Conservation (phyloP, 2,113 vertebrate species). For the Toxostoma redivivum region DNA sequence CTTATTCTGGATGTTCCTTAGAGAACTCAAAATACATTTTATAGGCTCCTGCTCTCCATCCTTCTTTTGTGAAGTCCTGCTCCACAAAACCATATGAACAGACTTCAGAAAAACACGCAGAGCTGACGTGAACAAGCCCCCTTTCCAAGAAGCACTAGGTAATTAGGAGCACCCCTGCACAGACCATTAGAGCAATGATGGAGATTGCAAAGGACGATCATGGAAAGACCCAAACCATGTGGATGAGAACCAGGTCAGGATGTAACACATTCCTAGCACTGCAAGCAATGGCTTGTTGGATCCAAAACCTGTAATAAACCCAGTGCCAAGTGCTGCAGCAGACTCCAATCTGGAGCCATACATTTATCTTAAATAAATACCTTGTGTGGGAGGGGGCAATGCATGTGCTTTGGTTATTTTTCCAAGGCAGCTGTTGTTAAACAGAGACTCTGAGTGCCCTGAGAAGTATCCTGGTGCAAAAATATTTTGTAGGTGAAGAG, state of each 20-base stretch:
- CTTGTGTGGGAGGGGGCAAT: neutral
- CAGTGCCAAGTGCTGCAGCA: neutral
- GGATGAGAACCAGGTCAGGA: neutral
- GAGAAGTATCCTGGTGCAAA: neutral
- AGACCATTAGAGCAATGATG: accelerated
- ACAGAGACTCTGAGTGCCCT: neutral
- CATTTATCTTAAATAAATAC: constrained; percentile 23
- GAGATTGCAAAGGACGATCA: neutral
- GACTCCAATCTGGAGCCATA: neutral
- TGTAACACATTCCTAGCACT: neutral
- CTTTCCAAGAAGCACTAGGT: neutral
- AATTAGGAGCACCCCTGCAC: neutral
- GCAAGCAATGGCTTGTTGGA: neutral
- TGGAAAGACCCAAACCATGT: neutral
- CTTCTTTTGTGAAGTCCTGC: neutral
- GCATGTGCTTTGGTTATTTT: neutral
- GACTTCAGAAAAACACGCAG: neutral
- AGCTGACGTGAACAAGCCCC: neutral
- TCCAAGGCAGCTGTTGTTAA: constrained; percentile 22
- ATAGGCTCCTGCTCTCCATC: neutral
- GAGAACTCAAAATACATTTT: neutral
- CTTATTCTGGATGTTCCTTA: neutral
- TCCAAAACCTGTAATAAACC: neutral
- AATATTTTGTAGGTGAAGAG: constrained; percentile 23
- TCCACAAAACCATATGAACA: neutral